Evolutionary conservation across 2,797 vertebrate genomes (phyloP), one percentile per base, ranked within the genome.

Genomic region (Meda fulgida): DNA sequence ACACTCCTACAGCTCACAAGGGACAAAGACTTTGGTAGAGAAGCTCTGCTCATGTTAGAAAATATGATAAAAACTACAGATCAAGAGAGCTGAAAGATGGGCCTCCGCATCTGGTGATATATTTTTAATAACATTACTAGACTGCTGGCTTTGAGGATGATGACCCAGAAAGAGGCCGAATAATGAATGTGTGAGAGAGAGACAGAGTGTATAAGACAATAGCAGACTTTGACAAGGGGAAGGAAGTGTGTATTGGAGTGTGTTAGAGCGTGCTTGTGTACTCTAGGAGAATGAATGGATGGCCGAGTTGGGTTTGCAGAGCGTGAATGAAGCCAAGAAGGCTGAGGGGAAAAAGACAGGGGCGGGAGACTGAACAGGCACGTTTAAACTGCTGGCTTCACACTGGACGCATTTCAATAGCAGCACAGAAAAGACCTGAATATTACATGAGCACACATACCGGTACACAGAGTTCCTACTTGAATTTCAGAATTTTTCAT

Each of bases 51-150:
- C 85, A 83, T 40, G 67, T 55, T 67, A 21, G 71, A 80, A 31
- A 40, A 65, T 83, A 60, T 80, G 26, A 46, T 84, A n/a, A 53
- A 83, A 77, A 71, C 63, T 70, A 53, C 34, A 87, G 48, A 83
- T 75, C 53, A 67, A 75, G 53, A 69, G 71, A 73, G 34, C 70
- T 38, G 21, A 72, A 84, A 83, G 78, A 72, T 76, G 29, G 60
- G 80, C 40, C 65, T 65, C 40, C 16, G 80, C 78, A 87, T 89
- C 80, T 72, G 83, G 86, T 4, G 5, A 86, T 84, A 84, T 80
- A 88, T 92, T 90, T 92, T 92, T 91, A 83, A 87, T 48, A 71
- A 85, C 90, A 92, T 91, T 91, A 92, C 92, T 94, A 92, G 87
- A 92, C 89, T 87, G 84, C 81, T 46, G 51, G 87, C 82, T 80